Conservation (phyloP, 2,888 invertebrate species). For the Leptinotarsa juncta region DNA sequence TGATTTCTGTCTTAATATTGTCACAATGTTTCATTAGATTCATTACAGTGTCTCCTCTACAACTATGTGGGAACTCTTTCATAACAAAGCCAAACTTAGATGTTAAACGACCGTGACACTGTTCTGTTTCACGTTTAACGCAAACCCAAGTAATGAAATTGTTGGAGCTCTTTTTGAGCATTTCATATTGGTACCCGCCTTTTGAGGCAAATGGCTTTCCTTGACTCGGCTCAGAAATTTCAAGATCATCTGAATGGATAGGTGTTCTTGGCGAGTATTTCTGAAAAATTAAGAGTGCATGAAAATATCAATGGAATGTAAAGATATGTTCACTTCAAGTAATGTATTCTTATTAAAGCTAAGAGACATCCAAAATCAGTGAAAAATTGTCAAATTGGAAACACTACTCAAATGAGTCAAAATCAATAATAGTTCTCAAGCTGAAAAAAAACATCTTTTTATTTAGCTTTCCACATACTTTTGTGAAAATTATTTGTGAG, state of each 20-base stretch:
- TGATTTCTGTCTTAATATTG: neutral
- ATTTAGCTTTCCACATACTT: too few species aligned
- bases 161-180: constrained; percentile 2
- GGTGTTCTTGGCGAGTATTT: neutral
- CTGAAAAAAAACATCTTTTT: too few species aligned
- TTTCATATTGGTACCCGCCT: neutral
- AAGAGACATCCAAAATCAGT: too few species aligned
- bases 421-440: too few species aligned
- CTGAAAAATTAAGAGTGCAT: neutral
- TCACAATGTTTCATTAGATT: neutral
- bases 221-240: neutral
- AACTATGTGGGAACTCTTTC: neutral
- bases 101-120: neutral
- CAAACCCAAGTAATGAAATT: constrained; percentile 4
- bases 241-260: neutral
- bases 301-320: too few species aligned
- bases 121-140: neutral
- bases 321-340: too few species aligned
- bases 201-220: neutral
- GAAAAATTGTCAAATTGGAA: too few species aligned
- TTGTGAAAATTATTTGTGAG: too few species aligned
- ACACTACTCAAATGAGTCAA: too few species aligned
- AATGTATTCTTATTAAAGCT: too few species aligned
- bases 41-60: neutral
- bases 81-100: constrained; percentile 1